These are phyloP conservation scores for Cryptocephalus primarius DNA, from an alignment of 2,888 invertebrate genomes.

Conservation along the genomic window DNA sequence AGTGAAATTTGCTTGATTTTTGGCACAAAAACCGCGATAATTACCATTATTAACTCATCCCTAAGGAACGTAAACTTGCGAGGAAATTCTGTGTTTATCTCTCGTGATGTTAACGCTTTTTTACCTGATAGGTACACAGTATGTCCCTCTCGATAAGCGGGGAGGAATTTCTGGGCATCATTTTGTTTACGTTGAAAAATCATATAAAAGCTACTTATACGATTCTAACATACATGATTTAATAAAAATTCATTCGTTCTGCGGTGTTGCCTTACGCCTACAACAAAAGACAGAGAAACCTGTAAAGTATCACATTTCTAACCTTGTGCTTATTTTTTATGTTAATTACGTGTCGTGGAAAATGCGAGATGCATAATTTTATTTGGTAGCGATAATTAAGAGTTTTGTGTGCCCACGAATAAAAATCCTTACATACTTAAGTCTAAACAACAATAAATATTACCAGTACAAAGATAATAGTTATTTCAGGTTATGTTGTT, in stretches of 20 bases:
- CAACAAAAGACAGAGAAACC: constrained; percentile 9
- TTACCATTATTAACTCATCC: too few relatives aligned
- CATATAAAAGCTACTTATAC: background rate
- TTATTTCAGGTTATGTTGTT: too few relatives aligned
- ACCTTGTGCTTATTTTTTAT: constrained; percentile 14
- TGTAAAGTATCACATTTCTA: constrained; percentile 9
- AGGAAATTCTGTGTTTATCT: too few relatives aligned
- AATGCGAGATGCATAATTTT: constrained; percentile 4
- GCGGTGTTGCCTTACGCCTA: constrained; percentile 8
- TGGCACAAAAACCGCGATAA: too few relatives aligned
- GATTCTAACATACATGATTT: background rate
- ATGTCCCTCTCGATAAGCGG: constrained; percentile 52
- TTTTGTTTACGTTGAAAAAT: constrained; percentile 18
- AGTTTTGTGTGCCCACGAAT: constrained; percentile 1
- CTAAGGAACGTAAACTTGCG: too few relatives aligned
- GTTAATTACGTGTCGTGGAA: constrained; percentile 6
- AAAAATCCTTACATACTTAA: too few relatives aligned
- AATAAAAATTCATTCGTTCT: background rate
- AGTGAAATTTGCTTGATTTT: too few relatives aligned
- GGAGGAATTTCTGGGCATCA: constrained; percentile 51
- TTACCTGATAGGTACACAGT: constrained; percentile 57
- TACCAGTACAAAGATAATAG: too few relatives aligned
- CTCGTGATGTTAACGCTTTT: background rate
- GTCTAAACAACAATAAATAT: too few relatives aligned
- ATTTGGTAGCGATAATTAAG: background rate